Evolutionary conservation across 53 echinoderm and acorn worm genomes (phyloP).

Genomic region (Stichopus horrens): DNA sequence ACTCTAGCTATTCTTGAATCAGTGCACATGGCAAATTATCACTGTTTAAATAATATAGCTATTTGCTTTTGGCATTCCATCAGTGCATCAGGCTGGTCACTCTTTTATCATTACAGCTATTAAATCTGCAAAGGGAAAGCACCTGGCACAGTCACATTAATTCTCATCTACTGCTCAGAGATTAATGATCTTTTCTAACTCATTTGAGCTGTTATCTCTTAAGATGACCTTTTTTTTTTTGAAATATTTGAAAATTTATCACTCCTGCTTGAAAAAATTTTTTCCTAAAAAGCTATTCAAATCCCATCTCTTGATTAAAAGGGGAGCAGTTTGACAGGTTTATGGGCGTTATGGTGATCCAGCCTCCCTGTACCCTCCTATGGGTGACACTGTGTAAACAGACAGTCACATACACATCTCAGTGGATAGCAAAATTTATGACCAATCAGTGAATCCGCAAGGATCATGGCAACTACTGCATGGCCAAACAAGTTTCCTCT

Average conservation of each 20-base stretch:
- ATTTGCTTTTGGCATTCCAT: too few species aligned
- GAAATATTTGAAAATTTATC: neutral
- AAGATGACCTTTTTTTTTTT: neutral
- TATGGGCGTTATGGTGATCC: neutral
- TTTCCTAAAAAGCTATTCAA: slow-evolving; percentile 9
- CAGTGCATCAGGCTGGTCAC: too few species aligned
- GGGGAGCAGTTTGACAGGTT: neutral
- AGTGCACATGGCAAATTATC: too few species aligned
- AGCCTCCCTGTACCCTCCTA: neutral
- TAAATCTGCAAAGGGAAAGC: too few species aligned
- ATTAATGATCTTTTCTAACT: neutral
- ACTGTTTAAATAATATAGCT: too few species aligned
- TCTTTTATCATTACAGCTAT: too few species aligned
- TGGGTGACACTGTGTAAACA: slow-evolving; percentile 4
- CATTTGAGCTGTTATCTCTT: neutral
- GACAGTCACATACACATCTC: neutral
- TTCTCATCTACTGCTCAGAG: neutral
- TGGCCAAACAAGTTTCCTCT: neutral
- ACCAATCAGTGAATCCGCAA: neutral
- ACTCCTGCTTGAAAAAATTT: neutral
- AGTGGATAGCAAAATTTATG: neutral
- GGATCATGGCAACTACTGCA: neutral
- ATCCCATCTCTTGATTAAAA: slow-evolving; percentile 40
- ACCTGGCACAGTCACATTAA: too few species aligned
- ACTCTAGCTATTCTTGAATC: too few species aligned